Evolutionary conservation across 2,113 vertebrate species (phyloP).

Genomic region (Oryctolagus cuniculus): DNA sequence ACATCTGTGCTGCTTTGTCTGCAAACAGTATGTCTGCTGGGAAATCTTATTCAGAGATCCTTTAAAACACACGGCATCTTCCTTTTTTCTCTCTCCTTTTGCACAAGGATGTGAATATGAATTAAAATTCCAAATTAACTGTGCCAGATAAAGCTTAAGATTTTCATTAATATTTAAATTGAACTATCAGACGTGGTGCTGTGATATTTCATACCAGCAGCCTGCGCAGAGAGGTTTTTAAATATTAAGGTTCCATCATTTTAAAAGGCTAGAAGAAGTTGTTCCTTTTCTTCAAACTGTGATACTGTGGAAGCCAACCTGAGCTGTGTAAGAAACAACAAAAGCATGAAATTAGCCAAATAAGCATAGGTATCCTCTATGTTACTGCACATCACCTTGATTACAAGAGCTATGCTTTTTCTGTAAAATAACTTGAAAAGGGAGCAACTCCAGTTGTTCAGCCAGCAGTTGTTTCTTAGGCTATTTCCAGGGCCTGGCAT

Average conservation of each 20-base stretch:
- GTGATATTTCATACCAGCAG: constrained; percentile 78
- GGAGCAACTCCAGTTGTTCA: constrained; percentile 1
- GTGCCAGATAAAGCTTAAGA: constrained; percentile 72
- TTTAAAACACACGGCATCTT: constrained; percentile 54
- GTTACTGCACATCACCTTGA: constrained; percentile 27
- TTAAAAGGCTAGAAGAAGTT: constrained; percentile 65
- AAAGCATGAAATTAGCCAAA: constrained; percentile 35
- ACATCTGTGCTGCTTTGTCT: constrained; percentile 49
- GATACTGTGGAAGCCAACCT: constrained; percentile 58
- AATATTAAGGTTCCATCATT: constrained; percentile 75
- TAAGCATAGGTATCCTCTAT: constrained; percentile 38
- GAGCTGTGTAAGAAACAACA: constrained; percentile 44
- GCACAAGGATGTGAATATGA: constrained; percentile 47
- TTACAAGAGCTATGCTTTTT: not conserved
- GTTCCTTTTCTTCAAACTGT: constrained; percentile 71
- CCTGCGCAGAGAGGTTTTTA: constrained; percentile 77
- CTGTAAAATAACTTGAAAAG: constrained; percentile 31
- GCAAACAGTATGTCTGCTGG: constrained; percentile 60
- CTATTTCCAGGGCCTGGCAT: not conserved
- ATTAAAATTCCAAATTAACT: constrained; percentile 70
- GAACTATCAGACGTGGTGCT: constrained; percentile 65
- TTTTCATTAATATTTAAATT: constrained; percentile 81
- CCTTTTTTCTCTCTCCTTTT: constrained; percentile 16
- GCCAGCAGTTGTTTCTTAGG: constrained; percentile 18
- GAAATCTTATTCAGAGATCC: constrained; percentile 58